phyloP scores from a whole-genome alignment of 2,797 vertebrate species.

The Poeciliopsis turneri region DNA sequence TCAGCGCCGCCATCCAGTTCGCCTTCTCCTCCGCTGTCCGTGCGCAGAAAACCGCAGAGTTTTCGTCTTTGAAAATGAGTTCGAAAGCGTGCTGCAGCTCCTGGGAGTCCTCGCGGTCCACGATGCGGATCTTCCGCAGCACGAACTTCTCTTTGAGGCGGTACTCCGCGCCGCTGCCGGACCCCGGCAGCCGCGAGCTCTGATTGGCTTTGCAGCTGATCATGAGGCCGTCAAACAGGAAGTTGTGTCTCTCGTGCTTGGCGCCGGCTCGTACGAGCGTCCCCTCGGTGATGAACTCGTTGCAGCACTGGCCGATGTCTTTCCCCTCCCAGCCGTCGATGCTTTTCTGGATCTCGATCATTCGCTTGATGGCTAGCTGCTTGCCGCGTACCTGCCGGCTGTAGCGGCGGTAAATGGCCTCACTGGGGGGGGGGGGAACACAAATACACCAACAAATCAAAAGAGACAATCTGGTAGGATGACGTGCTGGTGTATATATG shows the following conservation, averaged over 20 bases:
- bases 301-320: slow-evolving; percentile 98
- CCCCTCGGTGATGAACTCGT: slow-evolving; percentile 97
- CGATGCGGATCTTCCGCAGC: slow-evolving; percentile 90
- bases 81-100: slow-evolving; percentile 91
- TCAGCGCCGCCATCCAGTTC: slow-evolving; percentile 94
- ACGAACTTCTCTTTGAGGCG: slow-evolving; percentile 96
- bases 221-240: slow-evolving; percentile 97
- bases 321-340: slow-evolving; percentile 99
- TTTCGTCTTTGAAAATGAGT: slow-evolving; percentile 91
- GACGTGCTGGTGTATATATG: background rate
- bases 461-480: background rate
- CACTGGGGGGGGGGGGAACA: slow-evolving; percentile 73
- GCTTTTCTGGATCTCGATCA: slow-evolving; percentile 99
- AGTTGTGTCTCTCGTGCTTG: slow-evolving; percentile 97
- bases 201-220: slow-evolving; percentile 97
- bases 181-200: slow-evolving; percentile 90
- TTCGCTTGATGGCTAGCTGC: slow-evolving; percentile 95
- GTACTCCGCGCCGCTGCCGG: slow-evolving; percentile 89
- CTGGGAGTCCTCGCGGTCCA: slow-evolving; percentile 88
- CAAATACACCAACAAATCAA: background rate
- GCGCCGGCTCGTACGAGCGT: slow-evolving; percentile 88
- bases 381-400: slow-evolving; percentile 93
- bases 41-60: slow-evolving; percentile 87
- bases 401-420: slow-evolving; percentile 91
- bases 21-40: slow-evolving; percentile 93